Evolutionary conservation across 2,888 invertebrate species (phyloP), one percentile per base, ranked within the genome.

Genomic region (Polylopha cassiicola): DNA sequence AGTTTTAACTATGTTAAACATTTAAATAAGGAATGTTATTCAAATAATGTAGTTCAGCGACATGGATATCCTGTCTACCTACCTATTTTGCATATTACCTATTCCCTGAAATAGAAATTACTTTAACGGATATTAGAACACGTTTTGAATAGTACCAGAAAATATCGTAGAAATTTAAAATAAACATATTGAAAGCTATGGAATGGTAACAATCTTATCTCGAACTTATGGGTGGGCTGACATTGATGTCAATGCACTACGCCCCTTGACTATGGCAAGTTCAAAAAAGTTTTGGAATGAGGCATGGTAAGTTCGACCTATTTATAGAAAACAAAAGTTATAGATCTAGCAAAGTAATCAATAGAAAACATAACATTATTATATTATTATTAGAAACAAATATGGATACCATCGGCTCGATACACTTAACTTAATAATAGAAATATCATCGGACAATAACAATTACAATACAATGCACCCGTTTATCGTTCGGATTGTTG

Each of bases 201-300:
- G 45, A 55, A 28, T 26, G 17, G 64, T 58, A 58, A 53, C 54
- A 51, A 39, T 53, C 50, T 70, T 71, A 69, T 72, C 67, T 64
- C 47, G 11, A 28, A 37, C 54, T 51, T 50, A 56, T 65, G 65
- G 65, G 62, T 59, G 61, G 60, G 46, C 54, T 49, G 51, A 45
- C 58, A 39, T 14, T 51, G 57, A 53, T 68, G 74, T 74, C 73
- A 73, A 69, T 54, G 72, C 55, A 58, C 67, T 57, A 50, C 59
- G 61, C 61, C 65, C 58, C 56, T 55, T 46, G 39, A 31, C 22
- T 39, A 44, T 44, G 26, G 39, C 26, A 24, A 24, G 33, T 37
- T 22, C 21, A 16, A 37, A 37, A 43, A 44, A 20, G n/a, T n/a
- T n/a, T n/a, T n/a, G n/a, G n/a, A n/a, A n/a, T n/a, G n/a, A n/a